Conservation (phyloP, 2,797 vertebrate genomes). For the Gobionotothen gibberifrons region DNA sequence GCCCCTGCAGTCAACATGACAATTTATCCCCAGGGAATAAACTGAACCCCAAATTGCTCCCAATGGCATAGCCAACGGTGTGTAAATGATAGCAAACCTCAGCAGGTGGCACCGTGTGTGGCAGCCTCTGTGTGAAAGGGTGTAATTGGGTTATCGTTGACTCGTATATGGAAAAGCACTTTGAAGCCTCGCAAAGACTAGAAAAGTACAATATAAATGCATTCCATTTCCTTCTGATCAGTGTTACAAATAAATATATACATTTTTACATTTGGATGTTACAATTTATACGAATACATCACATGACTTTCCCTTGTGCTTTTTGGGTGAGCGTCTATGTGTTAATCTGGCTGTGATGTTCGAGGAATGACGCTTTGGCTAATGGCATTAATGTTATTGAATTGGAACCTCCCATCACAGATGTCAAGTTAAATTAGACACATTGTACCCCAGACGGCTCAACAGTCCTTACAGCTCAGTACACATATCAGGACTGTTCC, state of each 20-base stretch:
- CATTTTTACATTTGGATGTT: background rate
- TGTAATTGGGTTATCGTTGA: too few relatives aligned
- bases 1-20: too few relatives aligned
- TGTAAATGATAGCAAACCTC: too few relatives aligned
- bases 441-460: constrained; percentile 45
- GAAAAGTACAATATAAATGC: too few relatives aligned
- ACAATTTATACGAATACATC: background rate
- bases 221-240: too few relatives aligned
- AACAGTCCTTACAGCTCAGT: constrained; percentile 43
- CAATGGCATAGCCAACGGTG: too few relatives aligned
- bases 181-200: too few relatives aligned
- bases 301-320: constrained; percentile 15
- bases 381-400: constrained; percentile 42
- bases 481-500: constrained; percentile 11
- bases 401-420: constrained; percentile 57
- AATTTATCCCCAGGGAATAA: too few relatives aligned
- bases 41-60: too few relatives aligned
- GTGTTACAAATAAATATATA: background rate
- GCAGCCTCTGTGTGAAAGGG: too few relatives aligned
- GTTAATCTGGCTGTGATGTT: constrained; percentile 21
- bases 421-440: constrained; percentile 66
- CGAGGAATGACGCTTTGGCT: constrained; percentile 26
- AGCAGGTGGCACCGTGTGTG: too few relatives aligned
- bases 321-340: constrained; percentile 16
- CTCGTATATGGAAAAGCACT: too few relatives aligned